These are phyloP conservation scores for Petrocephalus schoutedeni DNA, from an alignment of 2,797 vertebrate genomes.

Conservation along the genomic window DNA sequence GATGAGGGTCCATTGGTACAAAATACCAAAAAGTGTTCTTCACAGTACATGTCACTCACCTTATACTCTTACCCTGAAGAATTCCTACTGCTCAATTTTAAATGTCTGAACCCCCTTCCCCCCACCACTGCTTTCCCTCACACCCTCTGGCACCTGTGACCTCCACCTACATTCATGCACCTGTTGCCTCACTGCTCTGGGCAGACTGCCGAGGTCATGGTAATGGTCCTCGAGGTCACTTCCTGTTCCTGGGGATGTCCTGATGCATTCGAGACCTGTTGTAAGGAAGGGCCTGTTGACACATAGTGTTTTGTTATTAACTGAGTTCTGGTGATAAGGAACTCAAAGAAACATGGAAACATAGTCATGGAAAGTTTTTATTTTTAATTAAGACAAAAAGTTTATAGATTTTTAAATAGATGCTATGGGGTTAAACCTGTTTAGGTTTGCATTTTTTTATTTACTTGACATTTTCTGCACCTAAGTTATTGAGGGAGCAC, in stretches of 20 bases:
- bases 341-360: background rate
- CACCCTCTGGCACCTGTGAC: background rate
- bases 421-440: background rate
- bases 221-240: background rate
- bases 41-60: background rate
- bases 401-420: background rate
- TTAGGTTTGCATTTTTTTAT: background rate
- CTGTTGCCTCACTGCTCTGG: background rate
- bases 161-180: background rate
- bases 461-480: background rate
- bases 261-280: background rate
- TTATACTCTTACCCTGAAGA: background rate
- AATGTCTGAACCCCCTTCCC: background rate
- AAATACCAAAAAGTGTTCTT: background rate
- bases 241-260: background rate
- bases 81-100: background rate
- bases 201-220: background rate
- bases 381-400: background rate
- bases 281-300: background rate
- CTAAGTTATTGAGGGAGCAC: background rate
- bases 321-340: background rate
- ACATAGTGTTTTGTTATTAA: background rate
- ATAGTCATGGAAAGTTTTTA: background rate
- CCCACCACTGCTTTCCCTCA: background rate
- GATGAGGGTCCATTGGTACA: background rate